These are phyloP conservation scores for Stichodactyla helianthus DNA, from an alignment of 64 coral and sea anemone genomes.

Conservation along the genomic window DNA sequence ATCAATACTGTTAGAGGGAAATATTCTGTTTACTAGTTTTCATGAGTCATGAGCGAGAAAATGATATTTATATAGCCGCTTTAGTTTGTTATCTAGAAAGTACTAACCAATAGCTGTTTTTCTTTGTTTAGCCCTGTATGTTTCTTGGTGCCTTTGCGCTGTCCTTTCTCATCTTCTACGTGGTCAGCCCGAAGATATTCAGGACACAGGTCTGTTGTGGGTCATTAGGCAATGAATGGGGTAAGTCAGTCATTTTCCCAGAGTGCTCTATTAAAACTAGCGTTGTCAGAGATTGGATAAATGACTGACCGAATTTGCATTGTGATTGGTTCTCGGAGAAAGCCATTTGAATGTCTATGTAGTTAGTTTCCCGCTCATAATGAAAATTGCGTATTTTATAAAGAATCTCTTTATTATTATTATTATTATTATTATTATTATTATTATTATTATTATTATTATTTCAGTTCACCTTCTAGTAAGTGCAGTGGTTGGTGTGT, in stretches of 20 bases:
- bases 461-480: constrained; percentile 66
- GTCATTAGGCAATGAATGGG: constrained; percentile 58
- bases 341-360: too few relatives aligned
- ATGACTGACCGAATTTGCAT: too few relatives aligned
- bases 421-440: not conserved
- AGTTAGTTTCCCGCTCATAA: too few relatives aligned
- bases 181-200: constrained; percentile 72
- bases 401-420: not conserved
- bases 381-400: not conserved
- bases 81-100: too few relatives aligned
- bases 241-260: constrained; percentile 17
- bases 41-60: too few relatives aligned
- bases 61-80: too few relatives aligned
- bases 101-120: too few relatives aligned
- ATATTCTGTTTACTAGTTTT: too few relatives aligned
- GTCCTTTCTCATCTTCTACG: constrained; percentile 81
- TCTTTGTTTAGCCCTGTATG: constrained; percentile 58
- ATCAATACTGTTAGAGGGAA: too few relatives aligned
- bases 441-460: not conserved
- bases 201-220: constrained; percentile 77
- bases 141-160: constrained; percentile 74
- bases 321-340: too few relatives aligned
- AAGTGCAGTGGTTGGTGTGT: constrained; percentile 56
- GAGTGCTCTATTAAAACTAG: not conserved
- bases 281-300: too few relatives aligned